Evolutionary conservation across 2,113 vertebrate genomes (phyloP).

Genomic region (Tympanuchus pallidicinctus): DNA sequence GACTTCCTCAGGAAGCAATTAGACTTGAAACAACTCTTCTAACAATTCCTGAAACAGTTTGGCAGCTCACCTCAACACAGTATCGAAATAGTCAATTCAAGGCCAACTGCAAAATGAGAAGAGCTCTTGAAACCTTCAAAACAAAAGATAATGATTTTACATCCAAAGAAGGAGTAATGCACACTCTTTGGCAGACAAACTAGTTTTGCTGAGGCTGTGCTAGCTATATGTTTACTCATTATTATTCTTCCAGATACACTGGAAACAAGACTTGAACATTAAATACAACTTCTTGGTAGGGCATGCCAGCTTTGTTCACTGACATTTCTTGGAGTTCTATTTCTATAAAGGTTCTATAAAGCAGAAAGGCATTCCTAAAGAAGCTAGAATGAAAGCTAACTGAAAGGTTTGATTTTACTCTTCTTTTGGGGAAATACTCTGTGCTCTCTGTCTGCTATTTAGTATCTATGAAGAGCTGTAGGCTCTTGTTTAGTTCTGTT

Average conservation of each 20-base stretch:
- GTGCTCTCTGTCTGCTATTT: not conserved
- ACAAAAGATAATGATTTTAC: not conserved
- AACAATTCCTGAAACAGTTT: not conserved
- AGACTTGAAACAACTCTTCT: not conserved
- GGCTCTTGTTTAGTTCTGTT: not conserved
- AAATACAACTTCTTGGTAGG: not conserved
- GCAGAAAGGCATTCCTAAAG: not conserved
- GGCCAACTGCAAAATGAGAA: not conserved
- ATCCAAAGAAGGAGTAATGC: not conserved
- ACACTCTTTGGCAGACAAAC: not conserved
- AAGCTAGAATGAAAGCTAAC: not conserved
- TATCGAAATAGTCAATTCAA: not conserved
- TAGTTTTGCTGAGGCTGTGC: not conserved
- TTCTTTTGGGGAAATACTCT: not conserved
- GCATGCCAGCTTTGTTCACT: not conserved
- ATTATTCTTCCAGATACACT: not conserved
- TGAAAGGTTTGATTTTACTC: not conserved
- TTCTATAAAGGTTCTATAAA: too few species aligned
- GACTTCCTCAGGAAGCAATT: not conserved
- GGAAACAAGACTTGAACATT: not conserved
- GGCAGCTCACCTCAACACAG: not conserved
- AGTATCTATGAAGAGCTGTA: not conserved
- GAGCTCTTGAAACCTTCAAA: not conserved
- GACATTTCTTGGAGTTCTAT: not conserved
- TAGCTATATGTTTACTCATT: not conserved